These are phyloP conservation scores for Scotopteryx bipunctaria DNA, from an alignment of 2,888 invertebrate species.

Conservation along the genomic window DNA sequence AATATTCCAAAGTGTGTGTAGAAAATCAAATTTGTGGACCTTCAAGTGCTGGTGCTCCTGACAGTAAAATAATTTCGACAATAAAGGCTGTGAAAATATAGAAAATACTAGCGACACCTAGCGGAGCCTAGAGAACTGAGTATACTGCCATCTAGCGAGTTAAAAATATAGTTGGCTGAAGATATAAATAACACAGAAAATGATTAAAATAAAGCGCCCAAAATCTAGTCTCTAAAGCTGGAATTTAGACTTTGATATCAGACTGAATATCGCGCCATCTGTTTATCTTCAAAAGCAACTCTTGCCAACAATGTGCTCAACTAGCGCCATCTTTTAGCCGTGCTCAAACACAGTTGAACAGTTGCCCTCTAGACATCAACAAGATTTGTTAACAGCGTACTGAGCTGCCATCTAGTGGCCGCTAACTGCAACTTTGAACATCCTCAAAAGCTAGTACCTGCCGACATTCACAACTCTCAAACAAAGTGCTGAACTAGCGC, in stretches of 20 bases:
- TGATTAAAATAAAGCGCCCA: conserved; percentile 8
- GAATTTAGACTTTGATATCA: not conserved
- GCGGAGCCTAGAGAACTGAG: not conserved
- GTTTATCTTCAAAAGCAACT: conserved; percentile 7
- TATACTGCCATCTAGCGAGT: conserved; percentile 15
- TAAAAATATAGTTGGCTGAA: not conserved
- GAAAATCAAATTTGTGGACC: conserved; percentile 56
- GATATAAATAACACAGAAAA: conserved; percentile 1
- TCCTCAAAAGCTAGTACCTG: too few relatives aligned
- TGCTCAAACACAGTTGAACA: not conserved
- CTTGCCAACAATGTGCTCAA: not conserved
- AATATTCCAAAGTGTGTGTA: conserved; percentile 44
- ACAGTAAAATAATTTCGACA: conserved; percentile 36
- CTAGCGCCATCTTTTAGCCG: not conserved
- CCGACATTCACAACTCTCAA: too few relatives aligned
- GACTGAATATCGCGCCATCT: too few relatives aligned
- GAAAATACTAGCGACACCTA: conserved; percentile 1
- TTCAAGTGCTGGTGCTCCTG: conserved; percentile 56
- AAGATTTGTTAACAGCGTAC: too few relatives aligned
- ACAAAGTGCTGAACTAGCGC: too few relatives aligned
- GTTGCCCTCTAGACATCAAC: too few relatives aligned
- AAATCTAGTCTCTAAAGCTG: conserved; percentile 10
- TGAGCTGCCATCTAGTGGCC: not conserved
- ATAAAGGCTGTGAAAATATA: conserved; percentile 6
- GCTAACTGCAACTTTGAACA: not conserved